phyloP scores from a whole-genome alignment of 2,888 invertebrate genomes.

The Chymomyza procnemis region DNA sequence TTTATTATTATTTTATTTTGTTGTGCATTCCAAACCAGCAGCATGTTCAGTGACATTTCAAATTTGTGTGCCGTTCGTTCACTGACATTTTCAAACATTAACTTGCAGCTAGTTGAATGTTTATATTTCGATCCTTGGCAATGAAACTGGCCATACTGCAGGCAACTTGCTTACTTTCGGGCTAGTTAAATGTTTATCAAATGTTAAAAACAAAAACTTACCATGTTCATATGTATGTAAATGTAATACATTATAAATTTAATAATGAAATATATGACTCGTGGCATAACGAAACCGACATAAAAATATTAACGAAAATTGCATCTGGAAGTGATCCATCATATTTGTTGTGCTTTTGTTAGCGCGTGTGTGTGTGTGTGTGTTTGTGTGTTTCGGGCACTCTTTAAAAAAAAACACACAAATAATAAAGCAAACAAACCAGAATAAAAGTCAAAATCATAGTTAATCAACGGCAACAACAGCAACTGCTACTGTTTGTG shows the following conservation, averaged over 20 bases:
- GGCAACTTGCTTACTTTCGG: not conserved
- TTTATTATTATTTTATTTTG: slow-evolving; percentile 27
- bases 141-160: too few relatives aligned
- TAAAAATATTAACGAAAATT: slow-evolving; percentile 69
- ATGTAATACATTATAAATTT: slow-evolving; percentile 5
- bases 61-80: too few relatives aligned
- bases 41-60: slow-evolving; percentile 46
- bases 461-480: slow-evolving; percentile 65
- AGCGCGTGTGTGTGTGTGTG: slow-evolving; percentile 24
- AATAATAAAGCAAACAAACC: slow-evolving; percentile 32
- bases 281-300: slow-evolving; percentile 34
- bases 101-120: not conserved
- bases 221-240: not conserved
- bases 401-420: slow-evolving; percentile 38
- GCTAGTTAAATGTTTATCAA: too few relatives aligned
- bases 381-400: slow-evolving; percentile 41
- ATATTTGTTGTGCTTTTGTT: slow-evolving; percentile 39
- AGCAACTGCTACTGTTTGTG: slow-evolving; percentile 16
- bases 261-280: slow-evolving; percentile 39
- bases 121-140: too few relatives aligned
- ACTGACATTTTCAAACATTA: not conserved
- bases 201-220: not conserved
- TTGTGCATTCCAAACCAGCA: slow-evolving; percentile 36
- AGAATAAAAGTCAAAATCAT: slow-evolving; percentile 59
- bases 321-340: slow-evolving; percentile 76